Conservation (phyloP, 2,797 vertebrate genomes). For the Enteromius fasciolatus region DNA sequence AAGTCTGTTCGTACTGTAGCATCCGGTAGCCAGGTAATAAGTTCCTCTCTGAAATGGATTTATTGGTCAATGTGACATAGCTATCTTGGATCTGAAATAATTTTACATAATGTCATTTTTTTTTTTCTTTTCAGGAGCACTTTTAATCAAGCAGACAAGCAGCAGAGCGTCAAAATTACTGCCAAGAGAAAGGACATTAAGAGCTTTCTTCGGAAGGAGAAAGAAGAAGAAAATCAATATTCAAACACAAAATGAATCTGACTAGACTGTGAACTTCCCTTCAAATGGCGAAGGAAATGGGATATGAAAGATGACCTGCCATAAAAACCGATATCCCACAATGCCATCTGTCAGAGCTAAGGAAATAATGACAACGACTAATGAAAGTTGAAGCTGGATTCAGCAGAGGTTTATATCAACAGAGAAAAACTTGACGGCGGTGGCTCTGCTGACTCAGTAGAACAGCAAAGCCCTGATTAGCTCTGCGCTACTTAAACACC, state of each 20-base stretch:
- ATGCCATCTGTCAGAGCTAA: slow-evolving; percentile 80
- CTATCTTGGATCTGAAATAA: slow-evolving; percentile 12
- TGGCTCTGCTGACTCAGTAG: slow-evolving; percentile 73
- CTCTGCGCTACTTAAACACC: slow-evolving; percentile 53
- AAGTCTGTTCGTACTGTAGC: not conserved
- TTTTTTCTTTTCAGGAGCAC: slow-evolving; percentile 39
- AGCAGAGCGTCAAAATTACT: slow-evolving; percentile 58
- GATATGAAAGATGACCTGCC: slow-evolving; percentile 84
- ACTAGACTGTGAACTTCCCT: slow-evolving; percentile 79
- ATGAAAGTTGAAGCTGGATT: slow-evolving; percentile 81
- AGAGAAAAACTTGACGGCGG: slow-evolving; percentile 53
- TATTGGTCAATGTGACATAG: slow-evolving; percentile 22
- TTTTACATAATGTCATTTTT: slow-evolving; percentile 57
- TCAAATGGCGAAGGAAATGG: slow-evolving; percentile 82
- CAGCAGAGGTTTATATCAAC: slow-evolving; percentile 77
- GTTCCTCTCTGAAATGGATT: not conserved
- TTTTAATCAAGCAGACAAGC: slow-evolving; percentile 67
- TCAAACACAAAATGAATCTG: slow-evolving; percentile 84
- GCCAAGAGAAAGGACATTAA: slow-evolving; percentile 68
- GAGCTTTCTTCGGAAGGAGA: slow-evolving; percentile 47
- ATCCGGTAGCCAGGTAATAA: slow-evolving; percentile 6
- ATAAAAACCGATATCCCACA: slow-evolving; percentile 82
- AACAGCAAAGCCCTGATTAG: slow-evolving; percentile 43
- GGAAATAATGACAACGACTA: slow-evolving; percentile 78
- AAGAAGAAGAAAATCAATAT: slow-evolving; percentile 73